Conservation (phyloP, 2,888 invertebrate genomes). For the Drosophila cognata region DNA sequence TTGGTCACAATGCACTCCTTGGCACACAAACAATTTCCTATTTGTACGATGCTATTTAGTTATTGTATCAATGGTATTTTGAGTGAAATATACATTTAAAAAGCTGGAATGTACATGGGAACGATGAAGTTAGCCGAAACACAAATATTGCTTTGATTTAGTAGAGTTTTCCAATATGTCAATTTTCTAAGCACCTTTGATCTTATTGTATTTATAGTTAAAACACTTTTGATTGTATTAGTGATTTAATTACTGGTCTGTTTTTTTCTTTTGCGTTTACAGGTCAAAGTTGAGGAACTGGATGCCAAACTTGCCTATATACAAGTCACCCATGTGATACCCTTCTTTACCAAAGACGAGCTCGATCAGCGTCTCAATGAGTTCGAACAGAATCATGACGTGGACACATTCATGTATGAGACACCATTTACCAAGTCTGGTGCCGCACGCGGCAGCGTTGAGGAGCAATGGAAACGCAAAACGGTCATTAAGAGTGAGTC, state of each 20-base stretch:
- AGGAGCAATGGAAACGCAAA: conserved; percentile 96
- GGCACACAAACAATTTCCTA: conserved; percentile 38
- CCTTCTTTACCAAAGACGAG: conserved; percentile 91
- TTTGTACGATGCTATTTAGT: conserved; percentile 39
- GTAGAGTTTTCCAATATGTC: background rate
- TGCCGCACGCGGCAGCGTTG: conserved; percentile 91
- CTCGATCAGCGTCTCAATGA: conserved; percentile 91
- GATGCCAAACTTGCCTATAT: conserved; percentile 95
- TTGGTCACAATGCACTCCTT: conserved; percentile 33
- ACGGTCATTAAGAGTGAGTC: conserved; percentile 94
- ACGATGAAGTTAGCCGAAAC: conserved; percentile 39
- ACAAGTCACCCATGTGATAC: conserved; percentile 97
- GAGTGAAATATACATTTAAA: conserved; percentile 31
- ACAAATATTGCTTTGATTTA: conserved; percentile 37
- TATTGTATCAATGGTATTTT: conserved; percentile 40
- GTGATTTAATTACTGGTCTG: conserved; percentile 9
- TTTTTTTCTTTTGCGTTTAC: conserved; percentile 39
- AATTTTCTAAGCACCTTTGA: conserved; percentile 31
- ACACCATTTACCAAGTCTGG: conserved; percentile 96
- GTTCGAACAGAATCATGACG: conserved; percentile 96
- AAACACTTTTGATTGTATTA: background rate
- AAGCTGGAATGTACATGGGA: conserved; percentile 13
- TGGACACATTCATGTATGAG: conserved; percentile 96
- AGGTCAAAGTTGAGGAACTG: conserved; percentile 91
- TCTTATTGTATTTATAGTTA: background rate